Evolutionary conservation across 2,113 vertebrate genomes (phyloP).

Genomic region (Myotis yumanensis): DNA sequence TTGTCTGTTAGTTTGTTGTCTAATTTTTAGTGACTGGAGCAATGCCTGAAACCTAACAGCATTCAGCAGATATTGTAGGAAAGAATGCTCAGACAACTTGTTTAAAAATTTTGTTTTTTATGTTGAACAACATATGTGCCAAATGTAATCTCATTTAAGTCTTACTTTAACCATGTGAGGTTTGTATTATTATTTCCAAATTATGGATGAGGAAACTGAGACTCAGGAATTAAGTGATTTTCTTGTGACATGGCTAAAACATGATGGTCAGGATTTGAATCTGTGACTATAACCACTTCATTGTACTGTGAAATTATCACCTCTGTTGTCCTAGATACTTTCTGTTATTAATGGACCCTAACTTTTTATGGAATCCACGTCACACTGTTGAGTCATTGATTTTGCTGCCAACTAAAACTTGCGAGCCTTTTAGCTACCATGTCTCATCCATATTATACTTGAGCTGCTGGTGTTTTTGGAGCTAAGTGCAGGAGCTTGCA

Average conservation of each 20-base stretch:
- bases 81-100: background rate
- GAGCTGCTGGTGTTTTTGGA: background rate
- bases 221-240: slow-evolving; percentile 49
- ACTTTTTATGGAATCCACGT: slow-evolving; percentile 35
- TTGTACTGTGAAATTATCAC: slow-evolving; percentile 42
- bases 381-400: slow-evolving; percentile 42
- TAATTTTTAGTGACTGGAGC: slow-evolving; percentile 33
- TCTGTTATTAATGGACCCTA: slow-evolving; percentile 25
- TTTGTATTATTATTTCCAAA: slow-evolving; percentile 41
- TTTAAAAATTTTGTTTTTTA: slow-evolving; percentile 37
- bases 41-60: background rate
- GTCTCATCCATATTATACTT: background rate
- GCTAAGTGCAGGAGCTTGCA: background rate
- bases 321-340: slow-evolving; percentile 25
- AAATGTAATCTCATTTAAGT: slow-evolving; percentile 18
- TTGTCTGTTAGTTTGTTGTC: slow-evolving; percentile 26
- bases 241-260: slow-evolving; percentile 52
- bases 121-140: background rate
- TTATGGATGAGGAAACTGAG: slow-evolving; percentile 25
- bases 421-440: slow-evolving; percentile 29
- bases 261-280: slow-evolving; percentile 36
- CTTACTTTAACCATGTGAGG: background rate
- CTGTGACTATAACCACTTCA: slow-evolving; percentile 7
- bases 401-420: slow-evolving; percentile 28
- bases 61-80: slow-evolving; percentile 30